These are phyloP conservation scores for Carapus acus DNA, from an alignment of 2,797 vertebrate species.

Conservation along the genomic window DNA sequence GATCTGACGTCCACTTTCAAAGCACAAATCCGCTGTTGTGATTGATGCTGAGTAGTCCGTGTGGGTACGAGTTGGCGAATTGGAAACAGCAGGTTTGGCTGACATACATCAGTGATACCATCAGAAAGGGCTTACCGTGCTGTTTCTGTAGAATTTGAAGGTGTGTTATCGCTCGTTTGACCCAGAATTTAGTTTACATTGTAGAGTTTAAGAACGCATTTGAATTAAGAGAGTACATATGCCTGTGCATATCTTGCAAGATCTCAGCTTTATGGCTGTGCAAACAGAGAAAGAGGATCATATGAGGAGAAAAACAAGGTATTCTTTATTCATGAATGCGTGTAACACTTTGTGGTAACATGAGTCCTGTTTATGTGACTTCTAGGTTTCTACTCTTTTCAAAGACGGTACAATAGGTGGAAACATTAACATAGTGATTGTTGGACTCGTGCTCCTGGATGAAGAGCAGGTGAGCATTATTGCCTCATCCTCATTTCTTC, in stretches of 20 bases:
- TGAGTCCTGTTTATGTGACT: constrained; percentile 31
- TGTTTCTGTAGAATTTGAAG: constrained; percentile 25
- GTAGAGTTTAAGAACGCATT: not conserved
- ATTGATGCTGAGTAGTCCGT: constrained; percentile 44
- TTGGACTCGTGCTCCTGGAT: constrained; percentile 84
- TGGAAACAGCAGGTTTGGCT: constrained; percentile 52
- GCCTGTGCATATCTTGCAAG: too few relatives aligned
- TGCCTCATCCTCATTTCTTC: too few relatives aligned
- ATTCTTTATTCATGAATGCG: too few relatives aligned
- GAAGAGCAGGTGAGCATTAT: constrained; percentile 82
- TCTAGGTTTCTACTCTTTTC: constrained; percentile 87
- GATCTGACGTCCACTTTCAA: constrained; percentile 45
- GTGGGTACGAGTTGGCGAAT: constrained; percentile 30
- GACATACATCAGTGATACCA: constrained; percentile 20
- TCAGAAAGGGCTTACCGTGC: constrained; percentile 26
- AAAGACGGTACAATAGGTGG: constrained; percentile 89
- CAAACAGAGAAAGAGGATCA: too few relatives aligned
- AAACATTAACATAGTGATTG: constrained; percentile 86
- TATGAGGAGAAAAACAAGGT: too few relatives aligned
- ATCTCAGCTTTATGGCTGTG: too few relatives aligned
- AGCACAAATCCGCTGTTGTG: constrained; percentile 33
- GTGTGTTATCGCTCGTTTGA: constrained; percentile 26
- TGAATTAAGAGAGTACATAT: too few relatives aligned
- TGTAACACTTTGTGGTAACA: too few relatives aligned
- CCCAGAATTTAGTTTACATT: constrained; percentile 13